These are phyloP conservation scores for Protonemura montana DNA, from an alignment of 2,888 invertebrate species.

Conservation along the genomic window DNA sequence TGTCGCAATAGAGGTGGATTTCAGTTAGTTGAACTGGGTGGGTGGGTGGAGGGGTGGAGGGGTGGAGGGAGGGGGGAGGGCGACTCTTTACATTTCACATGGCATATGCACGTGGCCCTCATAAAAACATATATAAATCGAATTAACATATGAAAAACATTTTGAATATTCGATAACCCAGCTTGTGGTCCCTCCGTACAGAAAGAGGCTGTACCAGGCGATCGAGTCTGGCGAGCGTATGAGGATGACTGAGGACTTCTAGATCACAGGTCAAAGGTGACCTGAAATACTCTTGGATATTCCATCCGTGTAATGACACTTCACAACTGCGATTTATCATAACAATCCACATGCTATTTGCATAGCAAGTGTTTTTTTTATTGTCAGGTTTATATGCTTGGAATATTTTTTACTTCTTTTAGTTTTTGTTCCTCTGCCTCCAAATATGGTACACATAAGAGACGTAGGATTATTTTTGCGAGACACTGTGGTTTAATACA, in stretches of 20 bases:
- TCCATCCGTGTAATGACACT: background rate
- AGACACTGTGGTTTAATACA: background rate
- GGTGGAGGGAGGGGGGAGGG: background rate
- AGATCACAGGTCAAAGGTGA: slow-evolving; percentile 1
- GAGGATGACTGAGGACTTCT: slow-evolving; percentile 25
- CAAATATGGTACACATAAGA: background rate
- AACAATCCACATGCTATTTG: background rate
- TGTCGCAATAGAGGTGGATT: background rate
- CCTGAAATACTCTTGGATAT: background rate
- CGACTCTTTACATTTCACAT: background rate
- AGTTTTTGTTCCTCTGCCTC: background rate
- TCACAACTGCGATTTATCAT: slow-evolving; percentile 7
- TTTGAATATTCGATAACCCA: slow-evolving; percentile 16
- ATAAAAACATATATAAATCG: slow-evolving; percentile 13
- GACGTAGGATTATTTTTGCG: background rate
- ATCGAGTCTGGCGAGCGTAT: background rate
- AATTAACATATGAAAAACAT: slow-evolving; percentile 26
- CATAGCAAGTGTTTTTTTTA: background rate
- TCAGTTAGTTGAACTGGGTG: background rate
- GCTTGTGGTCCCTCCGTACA: background rate
- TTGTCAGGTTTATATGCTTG: background rate
- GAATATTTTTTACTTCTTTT: background rate
- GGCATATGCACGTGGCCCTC: background rate
- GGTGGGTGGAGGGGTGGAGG: background rate
- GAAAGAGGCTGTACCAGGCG: background rate